phyloP scores from a whole-genome alignment of 2,888 invertebrate genomes.

The Drosophila incognita region DNA sequence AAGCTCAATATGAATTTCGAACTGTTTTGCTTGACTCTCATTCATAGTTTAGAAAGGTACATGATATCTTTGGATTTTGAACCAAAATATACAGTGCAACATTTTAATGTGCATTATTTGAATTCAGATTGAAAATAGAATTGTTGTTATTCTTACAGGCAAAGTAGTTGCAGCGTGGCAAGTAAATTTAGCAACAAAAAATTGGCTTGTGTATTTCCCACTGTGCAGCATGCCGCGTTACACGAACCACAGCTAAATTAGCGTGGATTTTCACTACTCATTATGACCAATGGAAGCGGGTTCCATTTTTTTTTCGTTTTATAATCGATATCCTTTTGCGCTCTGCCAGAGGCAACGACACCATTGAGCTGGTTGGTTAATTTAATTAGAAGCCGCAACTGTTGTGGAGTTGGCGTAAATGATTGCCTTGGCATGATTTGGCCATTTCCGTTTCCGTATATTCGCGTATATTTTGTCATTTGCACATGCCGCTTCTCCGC shows the following conservation, averaged over 20 bases:
- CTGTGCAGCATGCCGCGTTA: conserved; percentile 4
- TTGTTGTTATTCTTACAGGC: not conserved
- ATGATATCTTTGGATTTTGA: not conserved
- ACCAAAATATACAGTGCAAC: not conserved
- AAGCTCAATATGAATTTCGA: not conserved
- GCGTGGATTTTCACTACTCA: conserved; percentile 56
- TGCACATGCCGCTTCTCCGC: conserved; percentile 47
- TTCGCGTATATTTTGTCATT: conserved; percentile 51
- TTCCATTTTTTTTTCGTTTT: conserved; percentile 6
- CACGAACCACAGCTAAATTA: conserved; percentile 27
- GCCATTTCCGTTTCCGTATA: conserved; percentile 46
- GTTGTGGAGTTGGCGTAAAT: conserved; percentile 68
- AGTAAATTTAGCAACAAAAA: not conserved
- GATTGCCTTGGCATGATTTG: conserved; percentile 70
- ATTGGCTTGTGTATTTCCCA: not conserved
- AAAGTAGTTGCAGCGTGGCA: not conserved
- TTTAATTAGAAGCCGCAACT: conserved; percentile 73
- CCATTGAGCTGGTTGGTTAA: conserved; percentile 49
- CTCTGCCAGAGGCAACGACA: conserved; percentile 11
- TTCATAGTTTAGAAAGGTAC: not conserved
- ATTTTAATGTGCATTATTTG: not conserved
- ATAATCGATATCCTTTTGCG: conserved; percentile 25
- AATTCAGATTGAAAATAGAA: not conserved
- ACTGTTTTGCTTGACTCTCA: not conserved
- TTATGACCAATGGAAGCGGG: conserved; percentile 37